A percentile compares a stretch with the other conserved stretches of the same genome.
Conservation (phyloP, 1,140 invertebrate genomes). For the Asobara japonica region DNA sequence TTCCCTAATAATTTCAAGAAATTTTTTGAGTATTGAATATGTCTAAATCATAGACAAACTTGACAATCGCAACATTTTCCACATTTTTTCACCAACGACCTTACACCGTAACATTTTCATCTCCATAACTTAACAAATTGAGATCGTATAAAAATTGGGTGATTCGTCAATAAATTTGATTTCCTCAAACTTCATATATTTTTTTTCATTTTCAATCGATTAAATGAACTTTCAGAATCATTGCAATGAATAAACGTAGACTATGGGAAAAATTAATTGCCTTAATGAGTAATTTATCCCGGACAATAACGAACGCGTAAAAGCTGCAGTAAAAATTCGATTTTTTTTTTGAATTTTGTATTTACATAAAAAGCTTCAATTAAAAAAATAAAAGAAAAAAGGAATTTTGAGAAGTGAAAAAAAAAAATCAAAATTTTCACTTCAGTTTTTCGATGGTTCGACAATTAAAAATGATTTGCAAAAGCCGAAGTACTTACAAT, state of each 20-base stretch:
- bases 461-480: constrained; percentile 35
- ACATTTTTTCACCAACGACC: too few species aligned
- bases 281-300: too few species aligned
- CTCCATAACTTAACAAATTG: constrained; percentile 5
- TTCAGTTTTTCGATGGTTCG: constrained; percentile 2
- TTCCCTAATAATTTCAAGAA: too few species aligned
- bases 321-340: too few species aligned
- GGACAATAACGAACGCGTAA: too few species aligned
- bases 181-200: not conserved
- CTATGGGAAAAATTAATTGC: too few species aligned
- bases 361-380: too few species aligned
- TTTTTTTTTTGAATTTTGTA: too few species aligned
- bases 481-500: constrained; percentile 31
- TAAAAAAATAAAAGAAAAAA: too few species aligned
- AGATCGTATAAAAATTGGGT: constrained; percentile 20
- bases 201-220: not conserved
- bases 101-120: not conserved
- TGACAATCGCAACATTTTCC: too few species aligned
- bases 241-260: not conserved
- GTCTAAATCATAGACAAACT: too few species aligned
- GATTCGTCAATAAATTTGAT: not conserved
- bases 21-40: too few species aligned
- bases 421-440: not conserved
- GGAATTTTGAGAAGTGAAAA: not conserved
- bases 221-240: not conserved